These are phyloP conservation scores for Ferdinandea cuprea DNA, from an alignment of 2,888 invertebrate species.

Conservation along the genomic window DNA sequence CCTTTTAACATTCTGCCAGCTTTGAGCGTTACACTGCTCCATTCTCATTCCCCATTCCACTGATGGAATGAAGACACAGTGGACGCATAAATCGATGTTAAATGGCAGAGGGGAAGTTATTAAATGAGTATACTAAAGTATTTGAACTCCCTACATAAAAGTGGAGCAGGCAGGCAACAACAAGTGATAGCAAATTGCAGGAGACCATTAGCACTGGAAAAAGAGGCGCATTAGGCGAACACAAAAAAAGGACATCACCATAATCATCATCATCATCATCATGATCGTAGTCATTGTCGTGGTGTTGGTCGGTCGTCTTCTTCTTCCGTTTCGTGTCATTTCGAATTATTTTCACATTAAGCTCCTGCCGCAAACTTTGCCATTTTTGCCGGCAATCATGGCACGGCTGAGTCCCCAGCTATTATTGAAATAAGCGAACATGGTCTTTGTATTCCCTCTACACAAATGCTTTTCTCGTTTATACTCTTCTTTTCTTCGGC, in stretches of 20 bases:
- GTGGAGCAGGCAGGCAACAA: slow-evolving; percentile 18
- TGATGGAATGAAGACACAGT: slow-evolving; percentile 44
- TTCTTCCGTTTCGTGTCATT: slow-evolving; percentile 43
- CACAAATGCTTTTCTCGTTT: slow-evolving; percentile 1
- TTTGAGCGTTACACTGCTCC: slow-evolving; percentile 19
- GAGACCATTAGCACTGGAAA: slow-evolving; percentile 46
- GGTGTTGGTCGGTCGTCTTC: slow-evolving; percentile 20
- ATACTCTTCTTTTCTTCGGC: not conserved
- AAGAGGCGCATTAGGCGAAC: slow-evolving; percentile 37
- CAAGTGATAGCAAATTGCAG: slow-evolving; percentile 57
- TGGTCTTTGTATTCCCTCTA: not conserved
- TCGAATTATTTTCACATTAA: slow-evolving; percentile 57
- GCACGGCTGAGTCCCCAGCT: not conserved
- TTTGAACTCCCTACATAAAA: not conserved
- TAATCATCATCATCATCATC: slow-evolving; percentile 27
- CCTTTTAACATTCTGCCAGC: slow-evolving; percentile 53
- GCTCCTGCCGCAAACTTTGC: slow-evolving; percentile 30
- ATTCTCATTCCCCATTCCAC: not conserved
- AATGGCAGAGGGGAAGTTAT: slow-evolving; percentile 41
- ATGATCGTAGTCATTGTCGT: slow-evolving; percentile 8
- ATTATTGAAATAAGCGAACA: slow-evolving; percentile 9
- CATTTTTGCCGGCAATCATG: slow-evolving; percentile 22
- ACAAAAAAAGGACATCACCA: slow-evolving; percentile 38
- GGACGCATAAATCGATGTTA: slow-evolving; percentile 59
- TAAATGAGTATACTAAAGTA: slow-evolving; percentile 20